Evolutionary conservation across 2,888 invertebrate species (phyloP).

Genomic region (Allophyes oxyacanthae): DNA sequence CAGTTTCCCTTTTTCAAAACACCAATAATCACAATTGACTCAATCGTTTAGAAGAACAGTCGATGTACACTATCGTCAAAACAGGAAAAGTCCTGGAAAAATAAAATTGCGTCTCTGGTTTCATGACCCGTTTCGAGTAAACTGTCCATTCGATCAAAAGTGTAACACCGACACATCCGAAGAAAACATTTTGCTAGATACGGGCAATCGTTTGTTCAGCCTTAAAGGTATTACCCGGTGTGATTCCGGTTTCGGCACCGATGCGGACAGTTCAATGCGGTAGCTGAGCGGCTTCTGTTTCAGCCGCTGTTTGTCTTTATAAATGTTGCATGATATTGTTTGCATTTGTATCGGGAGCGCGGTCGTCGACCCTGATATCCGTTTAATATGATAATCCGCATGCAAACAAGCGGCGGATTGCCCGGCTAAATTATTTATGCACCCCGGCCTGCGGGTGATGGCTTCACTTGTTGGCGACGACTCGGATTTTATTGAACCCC

Average conservation of each 20-base stretch:
- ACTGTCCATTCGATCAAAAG: constrained; percentile 30
- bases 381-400: constrained; percentile 89
- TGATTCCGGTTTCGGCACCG: constrained; percentile 22
- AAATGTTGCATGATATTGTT: constrained; percentile 86
- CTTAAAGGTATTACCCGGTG: constrained; percentile 17
- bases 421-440: constrained; percentile 88
- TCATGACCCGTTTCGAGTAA: constrained; percentile 26
- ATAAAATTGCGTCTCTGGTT: constrained; percentile 18
- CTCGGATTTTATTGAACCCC: constrained; percentile 80
- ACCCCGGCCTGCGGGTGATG: constrained; percentile 82
- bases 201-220: constrained; percentile 19
- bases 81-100: constrained; percentile 36
- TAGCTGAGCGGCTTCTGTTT: constrained; percentile 52
- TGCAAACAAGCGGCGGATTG: constrained; percentile 88
- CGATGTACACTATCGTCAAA: constrained; percentile 6
- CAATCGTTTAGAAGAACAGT: constrained; percentile 19
- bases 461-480: constrained; percentile 76
- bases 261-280: constrained; percentile 34
- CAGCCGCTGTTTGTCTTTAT: constrained; percentile 74
- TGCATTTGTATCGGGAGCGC: constrained; percentile 79
- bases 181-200: constrained; percentile 22
- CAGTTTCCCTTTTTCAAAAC: constrained; percentile 12
- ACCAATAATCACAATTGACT: constrained; percentile 13
- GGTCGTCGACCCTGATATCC: constrained; percentile 83
- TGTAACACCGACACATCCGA: constrained; percentile 18